Percentiles rank a stretch among this genome's conserved stretches.
Evolutionary conservation across 1,140 invertebrate genomes (phyloP).

Genomic region (Sitobion miscanthi): DNA sequence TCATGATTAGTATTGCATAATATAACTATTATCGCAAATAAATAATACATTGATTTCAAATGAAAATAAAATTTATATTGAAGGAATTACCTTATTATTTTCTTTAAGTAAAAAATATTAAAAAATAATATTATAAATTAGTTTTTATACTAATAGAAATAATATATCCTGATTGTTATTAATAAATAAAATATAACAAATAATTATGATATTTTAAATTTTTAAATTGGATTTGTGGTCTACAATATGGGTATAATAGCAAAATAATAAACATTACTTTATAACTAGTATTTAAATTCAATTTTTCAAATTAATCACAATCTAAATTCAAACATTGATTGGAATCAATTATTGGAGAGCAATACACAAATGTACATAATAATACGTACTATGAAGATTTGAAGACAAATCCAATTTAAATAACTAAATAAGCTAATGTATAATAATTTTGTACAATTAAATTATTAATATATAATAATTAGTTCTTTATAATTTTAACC

Average conservation of each 20-base stretch:
- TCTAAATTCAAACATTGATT: not conserved
- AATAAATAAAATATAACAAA: conserved; percentile 1
- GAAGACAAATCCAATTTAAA: conserved; percentile 37
- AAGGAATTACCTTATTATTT: not conserved
- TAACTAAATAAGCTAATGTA: not conserved
- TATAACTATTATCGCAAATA: not conserved
- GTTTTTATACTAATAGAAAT: not conserved
- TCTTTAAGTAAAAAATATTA: not conserved
- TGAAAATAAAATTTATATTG: not conserved
- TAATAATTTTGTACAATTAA: not conserved
- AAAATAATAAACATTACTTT: not conserved
- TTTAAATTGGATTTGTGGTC: conserved; percentile 16
- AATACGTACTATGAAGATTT: not conserved
- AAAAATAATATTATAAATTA: not conserved
- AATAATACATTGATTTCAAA: not conserved
- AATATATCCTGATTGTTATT: not conserved
- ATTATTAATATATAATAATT: not conserved
- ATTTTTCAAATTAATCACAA: not conserved
- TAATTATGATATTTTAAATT: conserved; percentile 3
- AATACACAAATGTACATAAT: not conserved
- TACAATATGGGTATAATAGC: not conserved
- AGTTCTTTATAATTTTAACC: not conserved
- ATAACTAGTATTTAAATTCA: not conserved
- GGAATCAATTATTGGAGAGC: not conserved
- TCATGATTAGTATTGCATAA: not conserved